Evolutionary conservation across 2,113 vertebrate species (phyloP), one percentile per base, ranked within the genome.

Genomic region (Oriolus oriolus): DNA sequence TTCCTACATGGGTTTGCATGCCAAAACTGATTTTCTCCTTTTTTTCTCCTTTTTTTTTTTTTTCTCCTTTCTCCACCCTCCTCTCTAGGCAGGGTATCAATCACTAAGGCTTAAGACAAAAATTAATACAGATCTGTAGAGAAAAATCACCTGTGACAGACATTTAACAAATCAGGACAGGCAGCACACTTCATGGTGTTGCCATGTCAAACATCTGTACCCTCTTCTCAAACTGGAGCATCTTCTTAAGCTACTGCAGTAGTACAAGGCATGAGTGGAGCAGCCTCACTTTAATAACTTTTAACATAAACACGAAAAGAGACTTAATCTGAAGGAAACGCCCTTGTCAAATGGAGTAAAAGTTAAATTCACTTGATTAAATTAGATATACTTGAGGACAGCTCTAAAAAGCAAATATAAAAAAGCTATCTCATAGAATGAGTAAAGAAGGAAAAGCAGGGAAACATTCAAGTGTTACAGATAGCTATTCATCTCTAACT

Each of bases 121-220:
- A 87, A 89, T 28, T 6, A 70, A 39, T n/a, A 74, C 7, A 57
- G 20, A 75, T 33, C 42, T n/a, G 33, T 18, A 79, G 71, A 35
- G 11, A 87, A 69, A 91, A 93, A n/a, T 26, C 0, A 3, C 33
- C 41, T 2, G 0, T 35, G 28, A 35, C 1, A 3, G 26, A 35
- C 8, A 47, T 28, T 61, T 54, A 82, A 53, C 66, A 68, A 33
- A 87, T 19, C 42, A 37, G 45, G 45, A 53, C 26, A 68, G 37
- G 49, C 33, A 78, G 47, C 26, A 53, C 28, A 16, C 17, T 37
- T 52, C 68, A 39, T 7, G 37, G 33, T 57, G 61, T 13, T 57
- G 60, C 24, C 41, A n/a, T 4, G 11, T 57, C 31, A 39, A 76
- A 76, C 39, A 69, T 9, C 42, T 64, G 11, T 21, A 21, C 68